Conservation (phyloP, 1,140 invertebrate genomes). For the Aporrectodea caliginosa region DNA sequence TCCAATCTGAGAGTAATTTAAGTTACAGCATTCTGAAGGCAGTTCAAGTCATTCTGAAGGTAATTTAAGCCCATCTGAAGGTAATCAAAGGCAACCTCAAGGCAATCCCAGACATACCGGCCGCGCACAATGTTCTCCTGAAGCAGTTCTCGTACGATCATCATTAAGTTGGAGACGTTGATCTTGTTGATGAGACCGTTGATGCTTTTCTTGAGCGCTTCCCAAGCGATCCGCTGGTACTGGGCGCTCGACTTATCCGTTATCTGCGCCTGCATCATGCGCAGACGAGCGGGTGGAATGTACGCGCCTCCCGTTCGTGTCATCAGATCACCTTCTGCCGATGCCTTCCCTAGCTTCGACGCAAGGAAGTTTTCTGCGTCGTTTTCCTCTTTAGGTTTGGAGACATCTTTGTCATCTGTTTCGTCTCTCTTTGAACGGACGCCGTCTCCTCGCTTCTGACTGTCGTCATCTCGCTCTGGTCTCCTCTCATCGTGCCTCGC, state of each 20-base stretch:
- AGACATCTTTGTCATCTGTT: too few relatives aligned
- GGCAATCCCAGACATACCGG: slow-evolving; percentile 60
- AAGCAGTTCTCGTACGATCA: slow-evolving; percentile 85
- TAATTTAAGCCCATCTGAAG: neutral
- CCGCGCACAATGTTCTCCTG: slow-evolving; percentile 94
- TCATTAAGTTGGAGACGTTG: slow-evolving; percentile 88
- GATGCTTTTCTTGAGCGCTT: slow-evolving; percentile 98
- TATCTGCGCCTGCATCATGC: slow-evolving; percentile 73
- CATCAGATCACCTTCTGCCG: slow-evolving; percentile 60
- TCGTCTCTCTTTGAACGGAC: too few relatives aligned
- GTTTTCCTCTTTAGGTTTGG: too few relatives aligned
- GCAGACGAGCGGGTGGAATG: slow-evolving; percentile 92
- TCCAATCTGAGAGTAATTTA: too few relatives aligned
- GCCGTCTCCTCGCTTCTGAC: too few relatives aligned
- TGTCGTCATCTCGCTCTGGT: too few relatives aligned
- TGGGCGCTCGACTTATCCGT: slow-evolving; percentile 64
- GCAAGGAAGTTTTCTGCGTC: neutral
- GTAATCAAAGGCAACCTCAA: too few relatives aligned
- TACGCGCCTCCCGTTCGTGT: slow-evolving; percentile 92
- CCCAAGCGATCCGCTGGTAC: slow-evolving; percentile 96
- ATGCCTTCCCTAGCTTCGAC: neutral
- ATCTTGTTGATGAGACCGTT: slow-evolving; percentile 98
- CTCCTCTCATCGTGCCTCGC: too few relatives aligned
- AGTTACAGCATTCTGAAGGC: slow-evolving; percentile 17
- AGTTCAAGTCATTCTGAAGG: neutral